Evolutionary conservation across 2,888 invertebrate species (phyloP), one percentile per base, ranked within the genome.

Genomic region (Hydraecia micacea): DNA sequence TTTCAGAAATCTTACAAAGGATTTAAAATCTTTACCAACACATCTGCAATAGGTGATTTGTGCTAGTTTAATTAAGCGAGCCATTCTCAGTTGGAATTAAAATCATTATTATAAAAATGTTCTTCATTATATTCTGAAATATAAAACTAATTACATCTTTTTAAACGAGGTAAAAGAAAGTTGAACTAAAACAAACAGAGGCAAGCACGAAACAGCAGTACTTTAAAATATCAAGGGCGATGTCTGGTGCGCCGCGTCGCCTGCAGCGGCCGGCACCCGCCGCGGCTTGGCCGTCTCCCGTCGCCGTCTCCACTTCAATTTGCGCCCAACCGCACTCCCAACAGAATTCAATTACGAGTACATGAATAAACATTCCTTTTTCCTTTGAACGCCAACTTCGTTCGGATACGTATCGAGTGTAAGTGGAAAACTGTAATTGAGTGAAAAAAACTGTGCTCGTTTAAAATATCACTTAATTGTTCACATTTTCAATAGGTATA

Each of bases 361-460:
- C 91, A 92, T 92, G 92, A 92, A 92, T 92, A 93, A 91, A 92
- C 91, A 93, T 92, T 86, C 72, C 76, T 89, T 89, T 91, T 89
- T 86, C 85, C 81, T 81, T 72, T 84, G 76, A 76, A 75, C 81
- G 73, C 73, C 81, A 78, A 81, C 84, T 79, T 77, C 79, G 70
- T 81, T 87, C 75, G 39, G 76, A 77, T 76, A 82, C 77, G 77
- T 83, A 80, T 88, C 87, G 80, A 86, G 78, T 73, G 71, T 87
- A 87, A 89, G 80, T 81, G 76, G 77, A 83, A 87, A 77, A 80
- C 80, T 79, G 77, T 83, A 87, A 85, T 79, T 77, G 79, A 85
- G 69, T 80, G 72, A 71, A 86, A 73, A 63, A 75, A 77, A 80
- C 55, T 78, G 58, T 62, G 25, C 69, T 71, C 68, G n/a, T 68